A percentile compares a stretch with the other conserved stretches of the same genome.
Conservation (phyloP, 2,888 invertebrate genomes). For the Drosophila prolongata region DNA sequence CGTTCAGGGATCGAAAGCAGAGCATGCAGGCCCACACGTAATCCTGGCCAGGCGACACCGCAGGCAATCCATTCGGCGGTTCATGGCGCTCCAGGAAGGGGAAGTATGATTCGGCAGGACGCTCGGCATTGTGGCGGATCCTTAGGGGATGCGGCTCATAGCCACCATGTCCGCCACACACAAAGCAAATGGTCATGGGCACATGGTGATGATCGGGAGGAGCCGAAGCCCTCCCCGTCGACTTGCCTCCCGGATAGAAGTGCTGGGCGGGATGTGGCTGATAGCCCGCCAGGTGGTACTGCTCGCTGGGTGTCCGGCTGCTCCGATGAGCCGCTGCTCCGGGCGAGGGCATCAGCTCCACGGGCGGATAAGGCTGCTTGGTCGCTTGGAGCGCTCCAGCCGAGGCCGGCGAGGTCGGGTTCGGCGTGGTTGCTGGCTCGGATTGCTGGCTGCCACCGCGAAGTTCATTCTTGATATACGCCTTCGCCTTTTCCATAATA, state of each 20-base stretch:
- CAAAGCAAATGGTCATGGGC: conserved; percentile 86
- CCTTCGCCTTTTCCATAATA: conserved; percentile 89
- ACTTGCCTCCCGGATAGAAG: conserved; percentile 48
- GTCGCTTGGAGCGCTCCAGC: conserved; percentile 15
- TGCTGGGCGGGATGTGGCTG: conserved; percentile 39
- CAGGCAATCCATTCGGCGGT: conserved; percentile 89
- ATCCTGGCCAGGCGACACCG: conserved; percentile 81
- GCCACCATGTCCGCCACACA: conserved; percentile 90
- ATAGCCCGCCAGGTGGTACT: conserved; percentile 31
- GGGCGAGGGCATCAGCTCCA: conserved; percentile 66
- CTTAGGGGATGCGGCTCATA: conserved; percentile 87
- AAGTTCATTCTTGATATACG: conserved; percentile 90
- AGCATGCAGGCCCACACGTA: conserved; percentile 92
- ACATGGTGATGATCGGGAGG: conserved; percentile 77
- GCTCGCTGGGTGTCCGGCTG: conserved; percentile 49
- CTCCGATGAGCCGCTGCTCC: conserved; percentile 46
- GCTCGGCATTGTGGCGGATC: conserved; percentile 88
- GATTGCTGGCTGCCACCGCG: conserved; percentile 84
- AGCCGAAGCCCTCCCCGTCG: conserved; percentile 63
- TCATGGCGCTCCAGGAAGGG: conserved; percentile 96
- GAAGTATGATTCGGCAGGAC: conserved; percentile 92
- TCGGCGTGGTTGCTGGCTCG: conserved; percentile 57
- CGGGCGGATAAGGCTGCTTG: conserved; percentile 29
- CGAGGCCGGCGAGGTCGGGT: conserved; percentile 37
- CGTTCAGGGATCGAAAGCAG: conserved; percentile 93